phyloP scores from a whole-genome alignment of 2,888 invertebrate species.

The Eulithis prunata region DNA sequence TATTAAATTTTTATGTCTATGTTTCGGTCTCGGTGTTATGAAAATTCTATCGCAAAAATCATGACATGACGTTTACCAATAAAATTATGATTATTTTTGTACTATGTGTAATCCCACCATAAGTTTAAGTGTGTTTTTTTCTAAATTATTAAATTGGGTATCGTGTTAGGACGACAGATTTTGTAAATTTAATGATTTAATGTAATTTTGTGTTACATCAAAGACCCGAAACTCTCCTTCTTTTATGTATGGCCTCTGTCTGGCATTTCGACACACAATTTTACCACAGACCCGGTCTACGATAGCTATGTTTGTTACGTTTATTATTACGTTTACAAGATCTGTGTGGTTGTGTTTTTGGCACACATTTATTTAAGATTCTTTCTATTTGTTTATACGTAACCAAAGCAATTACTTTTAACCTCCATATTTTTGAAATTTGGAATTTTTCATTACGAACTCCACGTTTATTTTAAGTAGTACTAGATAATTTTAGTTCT shows the following conservation, averaged over 20 bases:
- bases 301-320: conserved; percentile 5
- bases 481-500: conserved; percentile 55
- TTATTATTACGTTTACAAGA: conserved; percentile 22
- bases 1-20: background rate
- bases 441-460: conserved; percentile 49
- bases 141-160: conserved; percentile 42
- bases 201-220: conserved; percentile 3
- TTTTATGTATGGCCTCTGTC: too few relatives aligned
- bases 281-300: background rate
- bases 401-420: conserved; percentile 70
- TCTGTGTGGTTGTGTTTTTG: conserved; percentile 26
- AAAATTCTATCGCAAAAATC: background rate
- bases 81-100: conserved; percentile 23
- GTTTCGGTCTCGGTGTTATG: background rate
- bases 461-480: conserved; percentile 45
- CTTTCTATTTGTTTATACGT: conserved; percentile 43
- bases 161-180: conserved; percentile 20
- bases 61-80: background rate
- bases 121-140: conserved; percentile 42
- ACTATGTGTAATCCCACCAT: conserved; percentile 47
- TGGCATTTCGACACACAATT: too few relatives aligned
- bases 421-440: conserved; percentile 64
- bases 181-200: conserved; percentile 22
- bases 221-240: too few relatives aligned
- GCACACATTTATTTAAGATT: conserved; percentile 29